Base-by-base conservation (phyloP, 2,113 vertebrate species). In the Triplophysa dalaica region DNA sequence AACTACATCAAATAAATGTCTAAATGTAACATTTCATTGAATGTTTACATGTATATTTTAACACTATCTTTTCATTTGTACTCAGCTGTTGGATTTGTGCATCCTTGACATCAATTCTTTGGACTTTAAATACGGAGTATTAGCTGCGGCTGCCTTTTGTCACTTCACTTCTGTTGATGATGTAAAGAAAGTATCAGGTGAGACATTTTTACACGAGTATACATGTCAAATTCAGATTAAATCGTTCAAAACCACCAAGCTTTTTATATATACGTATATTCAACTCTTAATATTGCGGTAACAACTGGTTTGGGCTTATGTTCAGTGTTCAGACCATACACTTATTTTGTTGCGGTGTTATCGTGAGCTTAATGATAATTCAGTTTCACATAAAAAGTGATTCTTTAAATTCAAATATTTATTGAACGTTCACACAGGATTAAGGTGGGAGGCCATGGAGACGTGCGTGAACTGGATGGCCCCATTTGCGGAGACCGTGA, bases 1-100 rank as follows among this genome's bases (percentile, higher is more conserved):
- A 50, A 29, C 29, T 29, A 29, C 4, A 29, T 29, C 29, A 29
- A 29, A 29, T 4, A 29, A 29, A 38, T 5, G 33, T 38, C 33
- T 7, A 38, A 8, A 38, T 38, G 33, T 38, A 6, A 17, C 19
- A 16, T 17, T 19, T 1, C 13, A 16, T 17, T 0, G 3, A 17
- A 52, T 17, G 14, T 52, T 52, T 16, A 52, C 16, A 2, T 52
- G 16, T 17, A 13, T 13, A 52, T 21, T 4, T 66, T 64, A 21
- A 22, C 4, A 21, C 1, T 54, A 26, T 17, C 1, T 33, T 52
- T 29, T 26, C 29, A 4, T 70, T 64, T 63, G 29, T 4, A 26
- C 4, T 79, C 85, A 98, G 96, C 95, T 97, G 70, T 90, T 98
- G 86, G 96, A 97, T 88, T 82, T 97, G 48, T 98, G 95, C 67